These are phyloP conservation scores for Ptychochromis oligacanthus DNA, from an alignment of 2,113 vertebrate species.

Conservation along the genomic window DNA sequence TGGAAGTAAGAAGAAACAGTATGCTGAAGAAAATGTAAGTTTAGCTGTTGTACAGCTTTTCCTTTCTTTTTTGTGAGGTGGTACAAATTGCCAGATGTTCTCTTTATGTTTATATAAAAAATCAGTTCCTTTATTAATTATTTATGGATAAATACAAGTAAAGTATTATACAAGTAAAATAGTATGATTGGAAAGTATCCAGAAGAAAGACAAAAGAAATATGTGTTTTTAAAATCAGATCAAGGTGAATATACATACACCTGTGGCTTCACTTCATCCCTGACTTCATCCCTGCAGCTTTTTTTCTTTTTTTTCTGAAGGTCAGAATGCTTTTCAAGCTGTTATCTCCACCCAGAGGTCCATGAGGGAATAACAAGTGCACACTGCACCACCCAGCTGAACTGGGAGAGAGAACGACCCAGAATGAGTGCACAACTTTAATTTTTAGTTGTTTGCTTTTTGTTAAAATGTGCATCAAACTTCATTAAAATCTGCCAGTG, in stretches of 20 bases:
- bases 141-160: background rate
- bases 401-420: background rate
- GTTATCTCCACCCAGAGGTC: conserved; percentile 62
- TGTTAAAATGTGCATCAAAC: background rate
- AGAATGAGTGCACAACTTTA: background rate
- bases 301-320: conserved; percentile 13
- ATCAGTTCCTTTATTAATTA: background rate
- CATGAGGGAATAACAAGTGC: background rate
- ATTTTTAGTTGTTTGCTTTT: background rate
- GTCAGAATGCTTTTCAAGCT: conserved; percentile 41
- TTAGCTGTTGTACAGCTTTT: background rate
- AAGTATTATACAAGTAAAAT: background rate
- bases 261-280: background rate
- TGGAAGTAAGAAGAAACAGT: background rate
- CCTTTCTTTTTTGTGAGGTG: background rate
- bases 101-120: background rate
- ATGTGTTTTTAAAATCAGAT: background rate
- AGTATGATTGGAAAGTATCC: fast-evolving
- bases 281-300: background rate
- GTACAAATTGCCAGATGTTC: background rate
- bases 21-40: background rate
- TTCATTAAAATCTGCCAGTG: background rate
- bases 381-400: background rate
- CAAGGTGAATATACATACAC: background rate
- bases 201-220: background rate